Evolutionary conservation across 2,797 vertebrate genomes (phyloP).

Genomic region (Takifugu ocellatus): DNA sequence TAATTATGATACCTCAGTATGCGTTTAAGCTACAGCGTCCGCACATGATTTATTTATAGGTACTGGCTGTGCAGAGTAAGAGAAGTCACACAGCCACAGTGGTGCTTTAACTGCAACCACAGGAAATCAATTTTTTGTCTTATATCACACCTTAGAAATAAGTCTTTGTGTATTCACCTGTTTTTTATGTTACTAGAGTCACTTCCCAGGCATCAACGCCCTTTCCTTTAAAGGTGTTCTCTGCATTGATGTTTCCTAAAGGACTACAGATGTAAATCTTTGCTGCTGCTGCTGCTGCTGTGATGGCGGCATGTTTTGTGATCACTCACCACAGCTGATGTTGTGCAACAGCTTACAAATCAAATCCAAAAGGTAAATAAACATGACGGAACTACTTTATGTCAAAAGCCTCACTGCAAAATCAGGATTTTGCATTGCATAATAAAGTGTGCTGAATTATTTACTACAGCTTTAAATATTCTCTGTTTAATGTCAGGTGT

Average conservation of each 20-base stretch:
- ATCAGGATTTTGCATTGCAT: constrained; percentile 32
- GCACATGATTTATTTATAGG: constrained; percentile 75
- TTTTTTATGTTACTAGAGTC: constrained; percentile 15
- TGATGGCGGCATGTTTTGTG: constrained; percentile 60
- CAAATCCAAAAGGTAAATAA: constrained; percentile 58
- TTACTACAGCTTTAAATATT: constrained; percentile 11
- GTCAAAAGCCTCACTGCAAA: constrained; percentile 51
- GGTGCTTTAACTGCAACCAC: constrained; percentile 50
- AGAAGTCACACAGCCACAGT: constrained; percentile 52
- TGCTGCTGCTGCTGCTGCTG: constrained; percentile 44
- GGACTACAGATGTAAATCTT: constrained; percentile 57
- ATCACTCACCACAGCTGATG: constrained; percentile 62
- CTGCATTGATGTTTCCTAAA: constrained; percentile 27
- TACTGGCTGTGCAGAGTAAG: constrained; percentile 54
- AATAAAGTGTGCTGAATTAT: constrained; percentile 29
- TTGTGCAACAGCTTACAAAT: constrained; percentile 64
- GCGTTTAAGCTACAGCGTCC: constrained; percentile 70
- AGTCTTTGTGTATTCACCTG: constrained; percentile 11
- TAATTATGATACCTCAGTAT: constrained; percentile 78
- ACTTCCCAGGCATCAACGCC: constrained; percentile 28
- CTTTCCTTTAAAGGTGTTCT: constrained; percentile 25
- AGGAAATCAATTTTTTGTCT: constrained; percentile 37
- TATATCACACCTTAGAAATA: constrained; percentile 2
- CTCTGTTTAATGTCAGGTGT: constrained; percentile 6
- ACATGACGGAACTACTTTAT: constrained; percentile 50